Base-by-base conservation (phyloP, 1,140 invertebrate species). In the Alviniconcha marisindica region DNA sequence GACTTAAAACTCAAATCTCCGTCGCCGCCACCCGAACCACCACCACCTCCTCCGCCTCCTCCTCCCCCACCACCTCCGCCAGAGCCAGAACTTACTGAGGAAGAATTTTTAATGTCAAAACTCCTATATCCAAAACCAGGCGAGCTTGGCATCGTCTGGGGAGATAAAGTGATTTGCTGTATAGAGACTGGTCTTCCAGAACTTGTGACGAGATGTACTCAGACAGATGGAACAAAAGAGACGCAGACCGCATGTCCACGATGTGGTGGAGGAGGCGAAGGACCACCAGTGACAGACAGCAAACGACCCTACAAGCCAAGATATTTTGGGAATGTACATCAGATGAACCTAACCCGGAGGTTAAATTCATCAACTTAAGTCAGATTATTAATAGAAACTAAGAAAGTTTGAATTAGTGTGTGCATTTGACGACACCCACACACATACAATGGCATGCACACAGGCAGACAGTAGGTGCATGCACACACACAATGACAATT, bases 61-160 rank as follows among this genome's bases (percentile, higher is more conserved):
- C 36, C 38, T 38, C 73, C 73, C 2, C 73, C 73, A 15, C 73
- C 73, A 28, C 48, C 54, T 18, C 48, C 48, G 36, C 56, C 42
- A 51, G n/a, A 48, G 21, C 42, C 66, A 71, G 42, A 76, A 42
- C 73, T n/a, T n/a, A 76, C 40, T 3, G 40, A 76, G 51, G 73
- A 76, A 76, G 44, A 76, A 31, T 28, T 76, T 48, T 42, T 54
- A 3, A 54, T 51, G 73, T 76, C 73, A 4, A 48, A 48, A 31
- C n/a, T 54, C 4, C 40, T 63, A 28, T 63, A 66, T 80, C 54
- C 78, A 7, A 60, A 60, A n/a, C 78, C 78, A 42, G 78, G 78
- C 14, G 56, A 80, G 60, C 56, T 80, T 24, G 78, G 78, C 24
- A 80, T 80, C 69, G 78, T 80, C 12, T 80, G 78, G 78, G 78